These are phyloP conservation scores for Artibeus lituratus DNA, from an alignment of 2,797 vertebrate genomes.

Conservation along the genomic window DNA sequence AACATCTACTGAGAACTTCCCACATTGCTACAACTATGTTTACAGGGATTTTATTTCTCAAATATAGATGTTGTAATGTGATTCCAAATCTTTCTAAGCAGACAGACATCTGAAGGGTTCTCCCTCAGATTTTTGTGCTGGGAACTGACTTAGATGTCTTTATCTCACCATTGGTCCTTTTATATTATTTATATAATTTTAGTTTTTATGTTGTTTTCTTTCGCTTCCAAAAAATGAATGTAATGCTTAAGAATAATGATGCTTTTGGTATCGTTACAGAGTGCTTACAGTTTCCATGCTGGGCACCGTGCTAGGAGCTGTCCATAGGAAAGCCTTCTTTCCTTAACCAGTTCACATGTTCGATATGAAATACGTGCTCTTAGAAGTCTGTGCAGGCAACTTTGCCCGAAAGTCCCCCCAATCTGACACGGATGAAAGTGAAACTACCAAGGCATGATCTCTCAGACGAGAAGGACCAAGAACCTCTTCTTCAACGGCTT, in stretches of 20 bases:
- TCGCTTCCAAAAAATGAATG: background rate
- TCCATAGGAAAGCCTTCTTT: background rate
- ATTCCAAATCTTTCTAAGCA: background rate
- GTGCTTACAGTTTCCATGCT: background rate
- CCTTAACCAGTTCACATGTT: background rate
- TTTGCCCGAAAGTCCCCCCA: too few species aligned
- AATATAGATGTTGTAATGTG: background rate
- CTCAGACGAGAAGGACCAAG: too few species aligned
- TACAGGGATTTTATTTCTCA: background rate
- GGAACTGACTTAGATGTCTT: background rate
- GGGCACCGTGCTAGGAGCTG: background rate
- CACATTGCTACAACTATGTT: background rate
- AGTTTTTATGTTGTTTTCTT: background rate
- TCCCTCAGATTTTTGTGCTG: background rate
- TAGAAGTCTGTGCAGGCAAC: background rate
- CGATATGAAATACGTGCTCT: background rate
- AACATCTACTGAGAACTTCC: background rate
- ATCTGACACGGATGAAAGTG: too few species aligned
- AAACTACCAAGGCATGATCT: too few species aligned
- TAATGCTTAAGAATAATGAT: conserved; percentile 5
- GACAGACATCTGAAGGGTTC: background rate
- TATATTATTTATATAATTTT: background rate
- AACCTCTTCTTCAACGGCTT: too few species aligned
- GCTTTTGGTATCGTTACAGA: background rate
- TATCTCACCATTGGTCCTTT: background rate